These are phyloP conservation scores for Drosophila murphyi DNA, from an alignment of 1,140 invertebrate genomes.

Conservation along the genomic window DNA sequence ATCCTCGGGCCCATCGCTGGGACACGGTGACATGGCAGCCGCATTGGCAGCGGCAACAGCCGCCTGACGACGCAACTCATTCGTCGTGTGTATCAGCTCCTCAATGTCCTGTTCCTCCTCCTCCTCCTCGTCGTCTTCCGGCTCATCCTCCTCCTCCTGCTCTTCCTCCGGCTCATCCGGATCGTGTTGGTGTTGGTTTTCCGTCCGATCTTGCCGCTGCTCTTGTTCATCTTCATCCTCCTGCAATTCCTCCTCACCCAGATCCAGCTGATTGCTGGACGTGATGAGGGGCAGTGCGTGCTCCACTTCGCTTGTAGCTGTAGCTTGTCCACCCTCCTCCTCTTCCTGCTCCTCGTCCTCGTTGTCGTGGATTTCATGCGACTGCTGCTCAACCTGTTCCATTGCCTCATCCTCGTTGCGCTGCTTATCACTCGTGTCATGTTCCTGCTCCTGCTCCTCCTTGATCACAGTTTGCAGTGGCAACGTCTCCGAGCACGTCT, in stretches of 20 bases:
- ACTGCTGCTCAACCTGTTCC: slow-evolving; percentile 46
- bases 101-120: slow-evolving; percentile 80
- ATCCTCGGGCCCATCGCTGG: slow-evolving; percentile 84
- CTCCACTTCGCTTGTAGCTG: neutral
- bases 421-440: slow-evolving; percentile 44
- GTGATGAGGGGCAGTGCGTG: slow-evolving; percentile 6
- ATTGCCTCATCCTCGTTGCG: slow-evolving; percentile 28
- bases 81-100: slow-evolving; percentile 79
- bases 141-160: slow-evolving; percentile 41
- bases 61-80: slow-evolving; percentile 74
- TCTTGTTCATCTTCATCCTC: slow-evolving; percentile 15
- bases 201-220: slow-evolving; percentile 1
- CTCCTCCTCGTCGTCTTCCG: slow-evolving; percentile 58
- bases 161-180: slow-evolving; percentile 22
- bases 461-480: slow-evolving; percentile 80
- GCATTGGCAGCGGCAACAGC: slow-evolving; percentile 66
- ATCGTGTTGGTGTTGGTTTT: slow-evolving; percentile 4
- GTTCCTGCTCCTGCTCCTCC: slow-evolving; percentile 63
- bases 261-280: slow-evolving; percentile 10
- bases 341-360: slow-evolving; percentile 24
- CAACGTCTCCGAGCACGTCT: slow-evolving; percentile 15
- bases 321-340: slow-evolving; percentile 3
- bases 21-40: slow-evolving; percentile 66
- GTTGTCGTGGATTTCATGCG: slow-evolving; percentile 8
- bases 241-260: slow-evolving; percentile 1